These are phyloP conservation scores for Leptoteleia sp. DNA, from an alignment of 1,140 invertebrate genomes.

Conservation along the genomic window DNA sequence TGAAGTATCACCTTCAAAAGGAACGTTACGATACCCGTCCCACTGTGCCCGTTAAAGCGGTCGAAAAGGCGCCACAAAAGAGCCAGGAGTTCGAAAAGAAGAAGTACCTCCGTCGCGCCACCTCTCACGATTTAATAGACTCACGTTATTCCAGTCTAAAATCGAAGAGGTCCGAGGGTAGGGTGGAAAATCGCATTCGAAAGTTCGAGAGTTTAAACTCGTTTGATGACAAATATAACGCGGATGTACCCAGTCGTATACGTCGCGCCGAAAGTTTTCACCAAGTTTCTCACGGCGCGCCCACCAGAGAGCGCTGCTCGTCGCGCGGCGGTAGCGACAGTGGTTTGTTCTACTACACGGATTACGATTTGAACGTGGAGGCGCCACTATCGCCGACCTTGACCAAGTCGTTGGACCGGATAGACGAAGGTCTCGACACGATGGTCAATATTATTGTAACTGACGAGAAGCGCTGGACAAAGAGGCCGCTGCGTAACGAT, in stretches of 20 bases:
- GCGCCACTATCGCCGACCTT: conserved; percentile 73
- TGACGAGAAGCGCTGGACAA: conserved; percentile 72
- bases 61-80: conserved; percentile 2
- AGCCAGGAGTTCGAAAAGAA: conserved; percentile 68
- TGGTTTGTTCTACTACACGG: conserved; percentile 73
- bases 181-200: conserved; percentile 73
- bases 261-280: conserved; percentile 78
- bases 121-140: conserved; percentile 68
- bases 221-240: conserved; percentile 71
- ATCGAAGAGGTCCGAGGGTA: conserved; percentile 78
- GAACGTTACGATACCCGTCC: conserved; percentile 8
- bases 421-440: conserved; percentile 88
- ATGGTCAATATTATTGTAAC: conserved; percentile 87
- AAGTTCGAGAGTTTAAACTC: conserved; percentile 78
- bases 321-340: conserved; percentile 75
- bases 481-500: conserved; percentile 70
- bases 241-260: conserved; percentile 56
- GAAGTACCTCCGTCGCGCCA: conserved; percentile 61
- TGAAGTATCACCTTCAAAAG: conserved; percentile 70
- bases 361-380: conserved; percentile 71
- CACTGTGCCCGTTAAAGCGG: background rate
- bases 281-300: conserved; percentile 69
- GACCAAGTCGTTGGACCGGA: conserved; percentile 89
- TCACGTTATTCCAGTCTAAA: conserved; percentile 79
- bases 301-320: conserved; percentile 63